Evolutionary conservation across 2,797 vertebrate species (phyloP).

Genomic region (Carapus acus): DNA sequence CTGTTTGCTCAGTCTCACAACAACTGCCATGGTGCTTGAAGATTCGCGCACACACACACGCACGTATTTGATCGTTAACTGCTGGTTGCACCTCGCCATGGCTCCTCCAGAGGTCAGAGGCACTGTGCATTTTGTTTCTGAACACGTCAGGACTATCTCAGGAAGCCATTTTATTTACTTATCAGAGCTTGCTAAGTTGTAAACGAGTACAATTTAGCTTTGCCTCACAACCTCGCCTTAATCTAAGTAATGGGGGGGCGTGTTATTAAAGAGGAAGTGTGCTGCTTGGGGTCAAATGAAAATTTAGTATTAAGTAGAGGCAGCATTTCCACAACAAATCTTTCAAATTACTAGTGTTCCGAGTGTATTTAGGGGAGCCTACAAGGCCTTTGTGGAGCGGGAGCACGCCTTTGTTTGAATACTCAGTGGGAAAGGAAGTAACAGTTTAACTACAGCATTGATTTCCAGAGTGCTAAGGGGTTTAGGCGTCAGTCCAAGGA

Average conservation of each 20-base stretch:
- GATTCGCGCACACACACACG: constrained; percentile 12
- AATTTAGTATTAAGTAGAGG: constrained; percentile 48
- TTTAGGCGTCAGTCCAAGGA: constrained; percentile 60
- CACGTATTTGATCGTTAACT: background rate
- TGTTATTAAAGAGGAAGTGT: constrained; percentile 19
- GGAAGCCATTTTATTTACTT: no score
- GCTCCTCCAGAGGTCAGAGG: no score
- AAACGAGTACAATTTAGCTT: no score
- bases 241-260: background rate
- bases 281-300: constrained; percentile 40
- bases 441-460: constrained; percentile 73
- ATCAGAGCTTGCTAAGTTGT: no score
- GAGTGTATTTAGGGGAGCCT: constrained; percentile 59
- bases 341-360: constrained; percentile 60
- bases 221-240: background rate
- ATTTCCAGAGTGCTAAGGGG: constrained; percentile 65
- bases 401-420: constrained; percentile 30
- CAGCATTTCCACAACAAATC: constrained; percentile 55
- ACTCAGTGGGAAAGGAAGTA: constrained; percentile 58
- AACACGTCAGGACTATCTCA: no score
- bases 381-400: constrained; percentile 46
- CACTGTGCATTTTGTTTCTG: no score
- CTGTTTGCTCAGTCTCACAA: constrained; percentile 38
- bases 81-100: no score
- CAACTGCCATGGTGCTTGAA: constrained; percentile 13